These are phyloP conservation scores for Fratercula arctica DNA, from an alignment of 2,797 vertebrate genomes.

Conservation along the genomic window DNA sequence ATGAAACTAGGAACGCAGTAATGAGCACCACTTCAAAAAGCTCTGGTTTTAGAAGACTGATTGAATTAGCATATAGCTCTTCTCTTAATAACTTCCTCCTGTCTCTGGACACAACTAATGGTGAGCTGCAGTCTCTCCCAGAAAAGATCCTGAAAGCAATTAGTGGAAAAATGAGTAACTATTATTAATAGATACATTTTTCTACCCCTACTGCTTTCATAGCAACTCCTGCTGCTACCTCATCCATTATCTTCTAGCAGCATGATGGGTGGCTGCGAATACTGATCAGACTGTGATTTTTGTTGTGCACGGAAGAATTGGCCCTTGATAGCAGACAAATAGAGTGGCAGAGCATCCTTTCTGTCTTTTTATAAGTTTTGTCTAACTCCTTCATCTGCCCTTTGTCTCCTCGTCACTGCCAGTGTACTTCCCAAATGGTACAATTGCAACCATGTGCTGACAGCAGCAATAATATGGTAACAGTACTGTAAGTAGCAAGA, in stretches of 20 bases:
- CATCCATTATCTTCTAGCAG: neutral
- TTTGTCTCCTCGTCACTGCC: neutral
- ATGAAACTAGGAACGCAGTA: neutral
- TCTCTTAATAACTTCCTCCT: neutral
- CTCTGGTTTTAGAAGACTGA: neutral
- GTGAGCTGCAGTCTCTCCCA: neutral
- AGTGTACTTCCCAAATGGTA: neutral
- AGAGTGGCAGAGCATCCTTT: neutral
- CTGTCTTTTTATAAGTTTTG: neutral
- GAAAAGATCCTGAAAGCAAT: neutral
- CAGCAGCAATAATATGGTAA: neutral
- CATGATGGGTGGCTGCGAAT: rapidly evolving
- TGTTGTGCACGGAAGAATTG: neutral
- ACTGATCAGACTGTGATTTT: neutral
- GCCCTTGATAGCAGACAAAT: neutral
- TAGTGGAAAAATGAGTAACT: neutral
- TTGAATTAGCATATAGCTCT: neutral
- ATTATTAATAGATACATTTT: neutral
- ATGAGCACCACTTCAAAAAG: neutral
- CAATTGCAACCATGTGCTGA: rapidly evolving
- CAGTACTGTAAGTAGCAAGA: rapidly evolving
- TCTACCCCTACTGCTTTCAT: neutral
- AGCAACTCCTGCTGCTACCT: neutral
- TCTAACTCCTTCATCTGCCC: neutral
- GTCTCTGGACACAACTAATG: neutral